These are phyloP conservation scores for Amazona vittata DNA, from an alignment of 2,113 vertebrate species.

Conservation along the genomic window DNA sequence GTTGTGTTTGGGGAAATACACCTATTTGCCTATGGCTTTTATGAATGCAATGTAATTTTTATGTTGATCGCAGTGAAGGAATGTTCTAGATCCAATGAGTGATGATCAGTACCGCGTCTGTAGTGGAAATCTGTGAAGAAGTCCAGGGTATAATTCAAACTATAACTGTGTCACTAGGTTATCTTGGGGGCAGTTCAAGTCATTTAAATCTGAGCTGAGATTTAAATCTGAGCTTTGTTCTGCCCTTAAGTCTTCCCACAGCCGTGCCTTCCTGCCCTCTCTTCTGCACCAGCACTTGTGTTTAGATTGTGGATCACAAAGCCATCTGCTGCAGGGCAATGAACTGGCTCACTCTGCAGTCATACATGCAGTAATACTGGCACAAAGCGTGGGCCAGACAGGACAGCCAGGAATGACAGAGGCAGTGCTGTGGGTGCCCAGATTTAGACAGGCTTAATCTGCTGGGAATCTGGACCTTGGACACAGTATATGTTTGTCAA, in stretches of 20 bases:
- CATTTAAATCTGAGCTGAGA: neutral
- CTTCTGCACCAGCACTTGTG: neutral
- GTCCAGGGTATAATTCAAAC: neutral
- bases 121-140: constrained; percentile 4
- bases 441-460: neutral
- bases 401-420: neutral
- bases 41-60: neutral
- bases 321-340: neutral
- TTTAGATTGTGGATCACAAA: neutral
- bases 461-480: neutral
- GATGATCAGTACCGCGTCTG: neutral
- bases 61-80: neutral
- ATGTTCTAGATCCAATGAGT: neutral
- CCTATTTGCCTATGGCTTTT: neutral
- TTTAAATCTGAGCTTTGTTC: neutral
- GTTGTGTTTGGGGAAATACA: neutral
- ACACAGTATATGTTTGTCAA: neutral
- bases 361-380: neutral
- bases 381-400: neutral
- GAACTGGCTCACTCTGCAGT: neutral
- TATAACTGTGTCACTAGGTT: neutral
- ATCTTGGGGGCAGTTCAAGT: neutral
- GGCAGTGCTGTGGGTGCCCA: neutral
- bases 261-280: neutral
- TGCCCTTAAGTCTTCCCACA: neutral